A percentile compares a stretch with the other conserved stretches of the same genome.
Conservation (phyloP, 2,888 invertebrate genomes). For the Spialia ferax region DNA sequence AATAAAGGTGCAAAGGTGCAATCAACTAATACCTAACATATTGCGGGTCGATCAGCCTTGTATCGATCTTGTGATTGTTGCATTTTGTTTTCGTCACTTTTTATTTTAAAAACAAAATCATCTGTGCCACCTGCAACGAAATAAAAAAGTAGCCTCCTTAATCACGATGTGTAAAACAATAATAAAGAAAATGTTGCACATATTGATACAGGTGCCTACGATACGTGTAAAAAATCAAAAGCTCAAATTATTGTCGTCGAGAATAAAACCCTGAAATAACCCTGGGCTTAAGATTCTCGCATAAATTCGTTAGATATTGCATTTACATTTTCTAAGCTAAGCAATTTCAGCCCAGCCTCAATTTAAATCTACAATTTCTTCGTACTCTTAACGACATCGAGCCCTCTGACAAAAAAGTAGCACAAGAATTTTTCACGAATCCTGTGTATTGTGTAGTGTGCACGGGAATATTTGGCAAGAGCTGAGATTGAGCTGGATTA, state of each 20-base stretch:
- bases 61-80: neutral
- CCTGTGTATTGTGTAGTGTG: too few species aligned
- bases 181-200: constrained; percentile 16
- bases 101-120: neutral
- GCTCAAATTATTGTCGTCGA: constrained; percentile 9
- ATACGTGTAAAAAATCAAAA: constrained; percentile 14
- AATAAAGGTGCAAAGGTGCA: too few species aligned
- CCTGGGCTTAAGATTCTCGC: neutral
- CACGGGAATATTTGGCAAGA: neutral
- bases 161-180: constrained; percentile 9
- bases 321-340: neutral
- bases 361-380: too few species aligned
- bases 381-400: too few species aligned
- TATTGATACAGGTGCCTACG: constrained; percentile 2
- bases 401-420: too few species aligned
- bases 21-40: neutral
- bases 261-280: constrained; percentile 15
- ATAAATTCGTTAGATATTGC: neutral
- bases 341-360: too few species aligned
- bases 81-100: neutral
- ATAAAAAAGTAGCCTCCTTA: neutral
- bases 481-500: neutral
- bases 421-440: neutral
- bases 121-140: neutral
- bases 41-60: neutral